phyloP scores from a whole-genome alignment of 2,113 vertebrate genomes.

The Rhipidura dahli region DNA sequence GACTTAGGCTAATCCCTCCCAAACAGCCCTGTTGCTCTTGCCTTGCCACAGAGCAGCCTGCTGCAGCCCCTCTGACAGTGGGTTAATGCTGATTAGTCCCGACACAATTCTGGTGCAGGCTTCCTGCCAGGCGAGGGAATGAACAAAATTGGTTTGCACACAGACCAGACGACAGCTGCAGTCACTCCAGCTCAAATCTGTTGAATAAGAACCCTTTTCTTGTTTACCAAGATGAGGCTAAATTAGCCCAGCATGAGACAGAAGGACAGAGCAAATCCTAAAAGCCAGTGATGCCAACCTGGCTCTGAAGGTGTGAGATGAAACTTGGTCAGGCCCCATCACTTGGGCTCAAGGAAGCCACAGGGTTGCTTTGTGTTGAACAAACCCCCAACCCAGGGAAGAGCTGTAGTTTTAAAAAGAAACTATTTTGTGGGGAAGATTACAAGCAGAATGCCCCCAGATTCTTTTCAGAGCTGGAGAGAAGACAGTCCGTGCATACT shows the following conservation, averaged over 20 bases:
- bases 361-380: neutral
- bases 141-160: conserved; percentile 55
- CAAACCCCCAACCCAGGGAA: neutral
- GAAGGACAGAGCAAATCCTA: conserved; percentile 26
- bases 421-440: neutral
- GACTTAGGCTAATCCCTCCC: neutral
- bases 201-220: conserved; percentile 40
- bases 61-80: conserved; percentile 7
- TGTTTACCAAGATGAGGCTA: conserved; percentile 57
- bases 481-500: neutral
- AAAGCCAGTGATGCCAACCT: neutral
- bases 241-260: conserved; percentile 62
- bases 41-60: conserved; percentile 17
- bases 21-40: neutral
- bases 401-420: neutral
- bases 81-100: conserved; percentile 64
- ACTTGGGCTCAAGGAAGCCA: neutral
- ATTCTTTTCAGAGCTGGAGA: neutral
- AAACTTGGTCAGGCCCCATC: neutral
- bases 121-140: conserved; percentile 63
- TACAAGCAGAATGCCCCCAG: neutral
- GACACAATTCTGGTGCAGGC: conserved; percentile 53
- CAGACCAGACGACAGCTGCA: conserved; percentile 64
- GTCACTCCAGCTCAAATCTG: conserved; percentile 47
- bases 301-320: neutral